These are phyloP conservation scores for Cheumatopsyche charites DNA, from an alignment of 1,140 invertebrate genomes.

Conservation along the genomic window DNA sequence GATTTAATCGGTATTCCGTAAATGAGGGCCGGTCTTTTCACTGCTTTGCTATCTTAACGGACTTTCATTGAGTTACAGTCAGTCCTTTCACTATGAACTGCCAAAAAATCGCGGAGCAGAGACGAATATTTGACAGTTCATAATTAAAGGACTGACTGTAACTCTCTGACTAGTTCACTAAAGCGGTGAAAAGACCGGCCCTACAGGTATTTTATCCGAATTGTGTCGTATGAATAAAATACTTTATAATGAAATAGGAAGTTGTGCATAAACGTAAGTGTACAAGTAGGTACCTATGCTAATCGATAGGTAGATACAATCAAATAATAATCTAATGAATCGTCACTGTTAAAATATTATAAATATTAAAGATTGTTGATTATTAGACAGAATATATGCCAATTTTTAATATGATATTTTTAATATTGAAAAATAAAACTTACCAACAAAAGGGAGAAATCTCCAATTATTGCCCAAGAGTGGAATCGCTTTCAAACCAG, in stretches of 20 bases:
- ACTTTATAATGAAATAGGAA: background rate
- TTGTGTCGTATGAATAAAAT: background rate
- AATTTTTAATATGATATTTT: background rate
- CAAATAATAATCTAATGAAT: background rate
- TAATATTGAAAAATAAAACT: conserved; percentile 36
- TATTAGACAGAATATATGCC: background rate
- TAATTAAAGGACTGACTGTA: no score
- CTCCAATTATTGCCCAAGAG: conserved; percentile 83
- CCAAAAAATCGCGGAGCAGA: no score
- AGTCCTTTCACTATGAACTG: no score
- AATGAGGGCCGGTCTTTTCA: no score
- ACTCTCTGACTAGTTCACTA: no score
- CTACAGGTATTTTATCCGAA: background rate
- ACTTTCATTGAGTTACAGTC: no score
- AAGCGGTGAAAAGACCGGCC: no score
- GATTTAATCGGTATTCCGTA: no score
- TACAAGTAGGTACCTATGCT: no score
- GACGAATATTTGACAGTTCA: no score
- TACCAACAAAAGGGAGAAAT: conserved; percentile 68
- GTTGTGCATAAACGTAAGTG: background rate
- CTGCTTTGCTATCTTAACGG: no score
- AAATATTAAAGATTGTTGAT: background rate
- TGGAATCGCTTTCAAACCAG: conserved; percentile 77
- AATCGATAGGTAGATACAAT: no score
- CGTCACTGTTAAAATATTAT: background rate